Percentiles rank a stretch among this genome's conserved stretches.
Evolutionary conservation across 2,888 invertebrate genomes (phyloP).

Genomic region (Pterobdella sp.): DNA sequence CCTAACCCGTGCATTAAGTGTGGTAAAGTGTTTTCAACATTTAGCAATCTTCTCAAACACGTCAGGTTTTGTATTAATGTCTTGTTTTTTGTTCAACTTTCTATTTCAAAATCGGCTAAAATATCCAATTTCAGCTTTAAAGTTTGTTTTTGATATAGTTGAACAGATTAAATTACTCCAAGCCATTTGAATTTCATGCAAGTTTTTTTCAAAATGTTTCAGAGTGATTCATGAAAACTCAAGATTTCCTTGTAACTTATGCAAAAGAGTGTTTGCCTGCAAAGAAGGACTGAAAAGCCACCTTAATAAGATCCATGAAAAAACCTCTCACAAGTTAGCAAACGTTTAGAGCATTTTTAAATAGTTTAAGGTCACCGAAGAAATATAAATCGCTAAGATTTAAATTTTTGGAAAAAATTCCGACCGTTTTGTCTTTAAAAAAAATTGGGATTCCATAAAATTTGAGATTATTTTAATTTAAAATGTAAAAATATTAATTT

Average conservation of each 20-base stretch:
- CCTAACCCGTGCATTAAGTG: slow-evolving; percentile 29
- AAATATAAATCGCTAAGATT: no score
- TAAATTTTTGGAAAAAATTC: no score
- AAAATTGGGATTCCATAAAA: no score
- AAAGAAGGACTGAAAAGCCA: slow-evolving; percentile 28
- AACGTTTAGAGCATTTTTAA: background rate
- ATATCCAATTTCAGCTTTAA: no score
- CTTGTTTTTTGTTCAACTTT: background rate
- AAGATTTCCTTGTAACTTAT: slow-evolving; percentile 26
- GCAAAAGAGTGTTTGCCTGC: slow-evolving; percentile 27
- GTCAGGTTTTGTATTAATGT: background rate
- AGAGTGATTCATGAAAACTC: slow-evolving; percentile 29
- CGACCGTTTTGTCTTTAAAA: no score
- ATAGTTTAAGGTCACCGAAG: background rate
- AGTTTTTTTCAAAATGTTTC: background rate
- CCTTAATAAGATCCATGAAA: slow-evolving; percentile 26
- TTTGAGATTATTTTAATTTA: no score
- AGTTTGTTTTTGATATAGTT: background rate
- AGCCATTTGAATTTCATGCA: background rate
- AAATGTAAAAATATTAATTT: no score
- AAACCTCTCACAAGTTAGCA: slow-evolving; percentile 22
- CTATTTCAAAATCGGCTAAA: background rate
- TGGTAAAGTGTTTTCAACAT: slow-evolving; percentile 29
- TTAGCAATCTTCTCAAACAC: slow-evolving; percentile 30
- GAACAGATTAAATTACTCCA: background rate